Percentiles rank a stretch among this genome's conserved stretches.
Conservation (phyloP, 1,140 invertebrate species). For the Coboldia fuscipes region DNA sequence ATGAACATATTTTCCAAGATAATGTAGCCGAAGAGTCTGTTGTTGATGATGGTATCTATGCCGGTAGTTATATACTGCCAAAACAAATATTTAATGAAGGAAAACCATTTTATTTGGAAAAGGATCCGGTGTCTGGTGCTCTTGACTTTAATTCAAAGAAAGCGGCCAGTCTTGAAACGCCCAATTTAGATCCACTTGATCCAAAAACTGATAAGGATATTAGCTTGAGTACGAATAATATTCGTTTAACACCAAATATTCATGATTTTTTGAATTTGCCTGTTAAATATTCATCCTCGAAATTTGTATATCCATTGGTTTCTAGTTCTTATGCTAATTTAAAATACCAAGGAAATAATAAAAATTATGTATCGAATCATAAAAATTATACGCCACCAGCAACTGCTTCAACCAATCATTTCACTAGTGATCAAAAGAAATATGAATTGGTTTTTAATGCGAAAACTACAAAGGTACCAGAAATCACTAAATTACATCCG, state of each 20-base stretch:
- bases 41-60: constrained; percentile 11
- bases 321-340: constrained; percentile 49
- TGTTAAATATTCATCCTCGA: constrained; percentile 38
- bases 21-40: background rate
- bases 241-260: constrained; percentile 30
- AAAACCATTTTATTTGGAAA: constrained; percentile 43
- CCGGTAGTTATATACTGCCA: constrained; percentile 15
- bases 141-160: constrained; percentile 35
- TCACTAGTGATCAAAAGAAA: constrained; percentile 5
- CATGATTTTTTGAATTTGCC: constrained; percentile 49
- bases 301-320: constrained; percentile 41
- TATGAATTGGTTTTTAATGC: background rate
- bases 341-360: constrained; percentile 42
- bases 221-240: constrained; percentile 1
- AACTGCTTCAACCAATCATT: constrained; percentile 16
- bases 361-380: constrained; percentile 35
- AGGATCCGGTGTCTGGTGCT: constrained; percentile 40
- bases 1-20: too few relatives aligned
- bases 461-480: background rate
- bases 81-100: constrained; percentile 37
- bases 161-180: constrained; percentile 18
- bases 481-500: background rate
- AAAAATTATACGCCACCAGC: constrained; percentile 28
- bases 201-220: constrained; percentile 12
- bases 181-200: constrained; percentile 15